A percentile compares a stretch with the other conserved stretches of the same genome.
phyloP scores from a whole-genome alignment of 2,113 vertebrate genomes.

The Pygoscelis antarcticus region DNA sequence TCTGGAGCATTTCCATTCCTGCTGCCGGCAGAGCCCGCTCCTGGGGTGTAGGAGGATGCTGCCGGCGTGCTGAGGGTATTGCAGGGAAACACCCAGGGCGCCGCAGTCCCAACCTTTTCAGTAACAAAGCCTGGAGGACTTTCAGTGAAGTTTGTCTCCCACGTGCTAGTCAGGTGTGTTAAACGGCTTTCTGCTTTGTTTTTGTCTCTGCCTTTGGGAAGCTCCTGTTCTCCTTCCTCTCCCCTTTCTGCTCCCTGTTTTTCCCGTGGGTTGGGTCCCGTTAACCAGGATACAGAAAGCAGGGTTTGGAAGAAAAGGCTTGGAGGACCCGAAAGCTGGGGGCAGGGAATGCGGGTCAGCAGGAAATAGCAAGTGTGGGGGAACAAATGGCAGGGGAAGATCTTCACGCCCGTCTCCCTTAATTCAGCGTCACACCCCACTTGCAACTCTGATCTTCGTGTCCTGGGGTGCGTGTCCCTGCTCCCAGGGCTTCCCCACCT shows the following conservation, averaged over 20 bases:
- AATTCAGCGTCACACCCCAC: neutral
- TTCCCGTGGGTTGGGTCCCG: rapidly evolving
- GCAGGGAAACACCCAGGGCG: neutral
- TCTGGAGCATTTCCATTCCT: neutral
- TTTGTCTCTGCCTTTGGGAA: neutral
- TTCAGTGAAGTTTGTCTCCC: neutral
- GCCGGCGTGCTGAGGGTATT: neutral
- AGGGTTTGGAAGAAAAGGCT: neutral
- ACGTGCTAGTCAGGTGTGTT: neutral
- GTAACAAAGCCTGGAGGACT: neutral
- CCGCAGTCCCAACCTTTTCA: neutral
- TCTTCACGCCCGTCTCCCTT: neutral
- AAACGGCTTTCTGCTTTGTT: neutral
- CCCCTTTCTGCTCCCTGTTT: neutral
- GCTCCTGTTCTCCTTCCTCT: neutral
- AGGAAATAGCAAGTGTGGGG: neutral
- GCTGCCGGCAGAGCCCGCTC: neutral
- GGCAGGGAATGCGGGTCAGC: rapidly evolving
- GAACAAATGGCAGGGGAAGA: neutral
- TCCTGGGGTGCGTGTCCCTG: neutral
- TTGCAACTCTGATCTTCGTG: neutral
- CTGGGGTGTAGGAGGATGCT: neutral
- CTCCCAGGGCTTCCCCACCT: neutral
- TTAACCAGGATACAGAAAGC: neutral
- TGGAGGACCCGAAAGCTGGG: neutral